Conservation (phyloP, 2,888 invertebrate species). For the Tenthredo distinguenda region DNA sequence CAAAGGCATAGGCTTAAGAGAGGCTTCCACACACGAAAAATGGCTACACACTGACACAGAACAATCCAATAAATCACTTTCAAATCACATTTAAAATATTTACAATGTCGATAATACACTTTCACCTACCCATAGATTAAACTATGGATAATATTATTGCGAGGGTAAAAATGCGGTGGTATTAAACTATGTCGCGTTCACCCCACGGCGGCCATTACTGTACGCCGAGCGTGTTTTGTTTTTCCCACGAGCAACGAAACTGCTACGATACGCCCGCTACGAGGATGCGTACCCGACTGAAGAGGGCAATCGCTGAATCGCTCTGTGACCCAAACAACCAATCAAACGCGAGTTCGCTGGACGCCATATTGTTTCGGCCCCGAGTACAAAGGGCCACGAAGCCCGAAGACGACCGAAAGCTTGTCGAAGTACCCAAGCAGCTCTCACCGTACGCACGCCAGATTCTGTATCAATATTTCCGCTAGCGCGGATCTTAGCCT, state of each 20-base stretch:
- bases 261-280: constrained; percentile 49
- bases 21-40: constrained; percentile 36
- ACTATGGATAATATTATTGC: background rate
- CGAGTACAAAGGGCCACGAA: constrained; percentile 65
- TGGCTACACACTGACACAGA: constrained; percentile 40
- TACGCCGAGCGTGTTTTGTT: constrained; percentile 46
- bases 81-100: constrained; percentile 3
- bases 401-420: constrained; percentile 61
- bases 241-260: constrained; percentile 38
- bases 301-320: constrained; percentile 50
- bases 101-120: constrained; percentile 24
- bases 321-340: constrained; percentile 50
- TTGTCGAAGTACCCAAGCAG: constrained; percentile 33
- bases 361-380: constrained; percentile 67
- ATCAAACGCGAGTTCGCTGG: constrained; percentile 59
- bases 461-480: constrained; percentile 7
- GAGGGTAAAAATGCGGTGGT: background rate
- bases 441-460: background rate
- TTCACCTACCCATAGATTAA: background rate
- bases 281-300: constrained; percentile 52
- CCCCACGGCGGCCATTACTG: constrained; percentile 52
- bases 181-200: constrained; percentile 37
- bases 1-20: constrained; percentile 16
- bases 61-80: constrained; percentile 26
- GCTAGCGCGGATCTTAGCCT: constrained; percentile 3